These are phyloP conservation scores for Drosophila subobscura DNA, from an alignment of 1,140 invertebrate species.

Conservation along the genomic window DNA sequence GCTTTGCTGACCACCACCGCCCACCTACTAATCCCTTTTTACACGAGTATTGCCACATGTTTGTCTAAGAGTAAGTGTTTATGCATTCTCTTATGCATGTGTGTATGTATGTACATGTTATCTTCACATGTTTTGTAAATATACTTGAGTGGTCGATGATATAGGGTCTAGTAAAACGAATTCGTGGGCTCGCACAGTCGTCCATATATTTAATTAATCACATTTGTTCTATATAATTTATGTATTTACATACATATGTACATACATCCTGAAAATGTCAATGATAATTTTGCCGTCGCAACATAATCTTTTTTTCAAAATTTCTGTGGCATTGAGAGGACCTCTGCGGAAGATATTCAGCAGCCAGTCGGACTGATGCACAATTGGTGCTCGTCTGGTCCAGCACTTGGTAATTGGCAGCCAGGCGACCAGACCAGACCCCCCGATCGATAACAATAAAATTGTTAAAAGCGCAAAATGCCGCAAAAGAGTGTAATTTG, in stretches of 20 bases:
- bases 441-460: slow-evolving; percentile 80
- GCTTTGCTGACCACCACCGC: slow-evolving; percentile 30
- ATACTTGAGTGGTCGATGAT: no score
- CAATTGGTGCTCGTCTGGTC: slow-evolving; percentile 50
- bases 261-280: no score
- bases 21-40: slow-evolving; percentile 50
- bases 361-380: not conserved
- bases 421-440: slow-evolving; percentile 56
- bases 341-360: not conserved
- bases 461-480: slow-evolving; percentile 79
- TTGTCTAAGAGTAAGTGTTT: slow-evolving; percentile 3
- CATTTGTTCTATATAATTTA: slow-evolving; percentile 12
- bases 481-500: slow-evolving; percentile 81
- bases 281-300: no score
- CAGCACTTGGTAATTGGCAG: slow-evolving; percentile 74
- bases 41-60: slow-evolving; percentile 27
- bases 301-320: no score
- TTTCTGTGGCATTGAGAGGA: no score
- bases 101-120: not conserved
- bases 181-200: slow-evolving; percentile 2
- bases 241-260: no score
- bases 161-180: slow-evolving; percentile 8
- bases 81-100: not conserved
- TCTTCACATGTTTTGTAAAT: no score
- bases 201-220: slow-evolving; percentile 57